These are phyloP conservation scores for Cydia splendana DNA, from an alignment of 1,140 invertebrate species.

Conservation along the genomic window DNA sequence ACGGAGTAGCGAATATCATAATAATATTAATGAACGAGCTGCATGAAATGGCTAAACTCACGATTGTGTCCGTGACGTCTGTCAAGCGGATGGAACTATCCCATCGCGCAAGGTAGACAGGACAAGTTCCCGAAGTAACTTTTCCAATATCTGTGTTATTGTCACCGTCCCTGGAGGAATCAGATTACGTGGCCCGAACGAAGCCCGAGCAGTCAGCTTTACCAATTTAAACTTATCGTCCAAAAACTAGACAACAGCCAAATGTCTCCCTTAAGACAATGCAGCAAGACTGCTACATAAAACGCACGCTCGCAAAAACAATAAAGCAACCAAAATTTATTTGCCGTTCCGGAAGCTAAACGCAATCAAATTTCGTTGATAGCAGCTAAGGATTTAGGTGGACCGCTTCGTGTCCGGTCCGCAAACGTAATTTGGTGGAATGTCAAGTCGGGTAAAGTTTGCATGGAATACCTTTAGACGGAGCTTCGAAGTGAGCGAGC, in stretches of 20 bases:
- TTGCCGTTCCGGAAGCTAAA: slow-evolving; percentile 12
- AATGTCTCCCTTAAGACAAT: neutral
- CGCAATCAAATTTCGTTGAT: slow-evolving; percentile 22
- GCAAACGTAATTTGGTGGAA: slow-evolving; percentile 22
- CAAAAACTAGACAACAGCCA: neutral
- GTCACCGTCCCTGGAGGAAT: slow-evolving; percentile 28
- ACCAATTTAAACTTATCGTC: neutral
- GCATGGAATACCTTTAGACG: slow-evolving; percentile 29
- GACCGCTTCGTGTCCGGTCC: neutral
- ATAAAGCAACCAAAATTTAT: slow-evolving; percentile 1
- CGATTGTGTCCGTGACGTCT: slow-evolving; percentile 15
- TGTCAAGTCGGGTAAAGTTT: slow-evolving; percentile 31
- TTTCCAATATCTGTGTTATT: slow-evolving; percentile 33
- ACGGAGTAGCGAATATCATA: neutral
- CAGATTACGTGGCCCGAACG: slow-evolving; percentile 28
- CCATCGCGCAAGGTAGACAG: slow-evolving; percentile 25
- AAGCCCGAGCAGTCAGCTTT: slow-evolving; percentile 18
- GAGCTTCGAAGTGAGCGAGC: slow-evolving; percentile 30
- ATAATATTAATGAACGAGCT: slow-evolving; percentile 1
- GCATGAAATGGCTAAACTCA: neutral
- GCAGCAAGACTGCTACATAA: neutral
- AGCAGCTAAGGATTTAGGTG: neutral
- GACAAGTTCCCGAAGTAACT: slow-evolving; percentile 30
- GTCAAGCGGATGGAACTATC: slow-evolving; percentile 23
- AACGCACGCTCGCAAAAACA: neutral